A percentile compares a stretch with the other conserved stretches of the same genome.
These are phyloP conservation scores for Choristoneura rosaceana DNA, from an alignment of 2,888 invertebrate species.

Conservation along the genomic window DNA sequence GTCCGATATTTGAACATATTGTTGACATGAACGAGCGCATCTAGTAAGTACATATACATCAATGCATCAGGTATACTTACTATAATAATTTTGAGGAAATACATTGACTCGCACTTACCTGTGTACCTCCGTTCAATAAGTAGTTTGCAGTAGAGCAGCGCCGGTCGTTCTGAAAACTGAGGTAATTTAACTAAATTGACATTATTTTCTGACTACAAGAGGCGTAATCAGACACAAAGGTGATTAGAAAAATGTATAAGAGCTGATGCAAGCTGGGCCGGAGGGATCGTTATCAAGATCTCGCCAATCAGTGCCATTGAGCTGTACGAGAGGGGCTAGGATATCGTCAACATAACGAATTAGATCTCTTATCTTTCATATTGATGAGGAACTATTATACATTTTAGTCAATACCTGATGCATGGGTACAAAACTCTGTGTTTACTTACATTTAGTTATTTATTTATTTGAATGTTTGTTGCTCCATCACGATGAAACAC, in stretches of 20 bases:
- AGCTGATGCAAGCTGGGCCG: conserved; percentile 54
- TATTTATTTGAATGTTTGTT: too few relatives aligned
- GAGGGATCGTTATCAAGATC: conserved; percentile 72
- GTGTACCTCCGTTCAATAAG: too few relatives aligned
- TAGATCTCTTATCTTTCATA: conserved; percentile 34
- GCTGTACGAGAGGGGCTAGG: conserved; percentile 23
- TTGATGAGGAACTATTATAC: conserved; percentile 27
- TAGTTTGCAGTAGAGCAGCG: neutral
- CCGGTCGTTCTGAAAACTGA: neutral
- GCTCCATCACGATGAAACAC: too few relatives aligned
- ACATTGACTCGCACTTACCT: too few relatives aligned
- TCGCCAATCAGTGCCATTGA: conserved; percentile 76
- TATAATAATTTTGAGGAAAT: too few relatives aligned
- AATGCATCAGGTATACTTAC: too few relatives aligned
- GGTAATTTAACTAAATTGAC: conserved; percentile 46
- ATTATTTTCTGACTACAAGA: conserved; percentile 51
- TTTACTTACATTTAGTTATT: too few relatives aligned
- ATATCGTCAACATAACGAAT: conserved; percentile 37
- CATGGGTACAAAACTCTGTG: neutral
- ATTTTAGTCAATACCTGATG: conserved; percentile 5
- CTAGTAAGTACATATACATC: too few relatives aligned
- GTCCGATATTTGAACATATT: too few relatives aligned
- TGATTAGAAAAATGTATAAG: conserved; percentile 55
- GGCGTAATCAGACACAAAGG: conserved; percentile 62
- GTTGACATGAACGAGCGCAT: too few relatives aligned